phyloP scores from a whole-genome alignment of 2,888 invertebrate genomes.

The Lumbricus terrestris region DNA sequence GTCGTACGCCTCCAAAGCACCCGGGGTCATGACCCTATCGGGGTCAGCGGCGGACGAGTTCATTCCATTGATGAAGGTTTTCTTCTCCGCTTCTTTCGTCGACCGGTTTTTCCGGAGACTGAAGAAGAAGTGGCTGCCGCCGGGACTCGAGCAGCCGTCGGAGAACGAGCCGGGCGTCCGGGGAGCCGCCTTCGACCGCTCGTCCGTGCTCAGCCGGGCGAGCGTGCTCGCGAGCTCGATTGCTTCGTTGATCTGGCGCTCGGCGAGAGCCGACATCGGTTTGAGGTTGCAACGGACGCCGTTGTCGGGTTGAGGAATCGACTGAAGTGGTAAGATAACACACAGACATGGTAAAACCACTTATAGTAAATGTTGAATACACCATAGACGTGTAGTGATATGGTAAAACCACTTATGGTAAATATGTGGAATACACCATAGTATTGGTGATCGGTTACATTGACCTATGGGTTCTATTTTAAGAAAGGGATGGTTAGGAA shows the following conservation, averaged over 20 bases:
- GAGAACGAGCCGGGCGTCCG: neutral
- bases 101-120: slow-evolving; percentile 18
- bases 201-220: slow-evolving; percentile 59
- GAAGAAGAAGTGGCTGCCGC: slow-evolving; percentile 10
- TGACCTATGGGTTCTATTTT: too few relatives aligned
- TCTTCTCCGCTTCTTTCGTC: slow-evolving; percentile 32
- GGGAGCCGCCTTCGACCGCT: neutral
- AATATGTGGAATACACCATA: too few relatives aligned
- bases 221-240: slow-evolving; percentile 90
- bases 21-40: slow-evolving; percentile 62
- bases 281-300: slow-evolving; percentile 64
- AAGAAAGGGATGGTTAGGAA: too few relatives aligned
- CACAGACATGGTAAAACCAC: too few relatives aligned
- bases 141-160: neutral
- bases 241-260: slow-evolving; percentile 85
- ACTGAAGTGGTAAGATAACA: slow-evolving; percentile 3
- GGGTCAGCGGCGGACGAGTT: neutral
- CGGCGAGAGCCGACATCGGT: slow-evolving; percentile 88
- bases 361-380: too few relatives aligned
- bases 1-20: slow-evolving; percentile 88
- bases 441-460: too few relatives aligned
- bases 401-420: too few relatives aligned
- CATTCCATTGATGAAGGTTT: slow-evolving; percentile 35
- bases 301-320: neutral
- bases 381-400: too few relatives aligned